Conservation (phyloP, 2,113 vertebrate genomes). For the Sardina pilchardus region DNA sequence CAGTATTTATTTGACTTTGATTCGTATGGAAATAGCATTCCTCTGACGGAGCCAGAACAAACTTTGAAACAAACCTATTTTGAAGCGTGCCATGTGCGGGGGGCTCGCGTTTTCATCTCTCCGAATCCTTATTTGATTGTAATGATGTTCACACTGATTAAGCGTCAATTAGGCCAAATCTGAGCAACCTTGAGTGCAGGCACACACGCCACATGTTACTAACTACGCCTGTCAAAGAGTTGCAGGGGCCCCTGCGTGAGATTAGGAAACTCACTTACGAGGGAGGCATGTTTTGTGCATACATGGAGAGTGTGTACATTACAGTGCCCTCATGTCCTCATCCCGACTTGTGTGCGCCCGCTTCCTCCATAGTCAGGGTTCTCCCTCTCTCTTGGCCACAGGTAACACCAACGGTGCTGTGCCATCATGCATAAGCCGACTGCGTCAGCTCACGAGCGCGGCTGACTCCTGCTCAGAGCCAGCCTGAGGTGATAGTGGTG, state of each 20-base stretch:
- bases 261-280: neutral
- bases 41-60: neutral
- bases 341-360: neutral
- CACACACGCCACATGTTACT: neutral
- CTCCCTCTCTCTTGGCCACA: neutral
- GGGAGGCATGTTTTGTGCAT: neutral
- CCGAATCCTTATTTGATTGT: neutral
- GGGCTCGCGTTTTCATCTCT: neutral
- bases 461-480: neutral
- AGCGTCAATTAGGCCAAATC: neutral
- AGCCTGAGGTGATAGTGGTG: neutral
- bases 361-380: neutral
- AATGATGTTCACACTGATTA: neutral
- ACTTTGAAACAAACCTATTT: slow-evolving; percentile 8
- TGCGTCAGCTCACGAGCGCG: neutral
- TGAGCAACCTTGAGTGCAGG: neutral
- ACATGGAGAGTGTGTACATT: neutral
- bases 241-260: neutral
- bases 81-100: neutral
- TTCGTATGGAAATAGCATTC: neutral
- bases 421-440: neutral
- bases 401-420: neutral
- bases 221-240: neutral
- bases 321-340: neutral
- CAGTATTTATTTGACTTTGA: neutral